Evolutionary conservation across 2,797 vertebrate species (phyloP), one percentile per base, ranked within the genome.

Genomic region (Micrastur ruficollis): DNA sequence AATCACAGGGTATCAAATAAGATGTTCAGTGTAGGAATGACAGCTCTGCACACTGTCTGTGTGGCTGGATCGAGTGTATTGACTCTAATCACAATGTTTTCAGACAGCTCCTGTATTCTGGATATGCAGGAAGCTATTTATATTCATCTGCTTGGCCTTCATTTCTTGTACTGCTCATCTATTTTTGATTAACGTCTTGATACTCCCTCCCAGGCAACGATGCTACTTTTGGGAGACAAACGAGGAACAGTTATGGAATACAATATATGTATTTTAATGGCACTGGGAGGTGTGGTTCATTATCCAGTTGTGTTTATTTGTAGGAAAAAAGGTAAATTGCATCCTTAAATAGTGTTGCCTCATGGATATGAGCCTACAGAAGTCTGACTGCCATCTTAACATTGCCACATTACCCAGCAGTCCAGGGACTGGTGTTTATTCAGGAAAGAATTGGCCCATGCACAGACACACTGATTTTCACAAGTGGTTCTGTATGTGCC

Each of bases 101-200:
- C 50, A 83, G 72, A 73, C 52, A 90, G 61, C 25, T 85, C 34
- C 49, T 80, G 18, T 80, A 76, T 67, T 86, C 83, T 90, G 66
- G 56, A 44, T 86, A 61, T 38, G 46, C 42, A 65, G 53, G 65
- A 78, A 81, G 53, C 78, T 89, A 81, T 89, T 81, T 94, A 66
- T 82, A 66, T 40, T 73, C 18, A 7, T 94, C 63, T 81, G 17
- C 56, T 92, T 78, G 29, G 49, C 53, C 58, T 84, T 84, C 18
- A 52, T 71, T 90, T 89, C 86, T 90, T 85, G n/a, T 74, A 70
- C n/a, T 66, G 55, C 47, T 83, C 79, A 56, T 76, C 46, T 93
- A 83, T 95, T 85, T 95, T 91, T 93, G 70, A 88, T 86, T 90
- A 93, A 74, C 59, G 26, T 47, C 68, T 70, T 73, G 68, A 73